Conservation (phyloP, 1,140 invertebrate genomes). For the Amyelois transitella region DNA sequence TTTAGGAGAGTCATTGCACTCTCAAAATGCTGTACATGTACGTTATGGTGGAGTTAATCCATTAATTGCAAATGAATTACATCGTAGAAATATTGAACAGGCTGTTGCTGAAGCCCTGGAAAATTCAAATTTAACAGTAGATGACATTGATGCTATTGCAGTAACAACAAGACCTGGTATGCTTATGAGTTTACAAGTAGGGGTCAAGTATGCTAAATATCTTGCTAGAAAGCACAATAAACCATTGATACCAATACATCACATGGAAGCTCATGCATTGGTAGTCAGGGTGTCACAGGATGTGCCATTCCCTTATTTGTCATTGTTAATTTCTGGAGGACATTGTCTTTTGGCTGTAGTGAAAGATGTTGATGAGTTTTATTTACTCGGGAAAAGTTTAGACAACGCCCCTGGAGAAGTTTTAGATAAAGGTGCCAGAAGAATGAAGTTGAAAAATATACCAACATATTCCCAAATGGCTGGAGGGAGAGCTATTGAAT, state of each 20-base stretch:
- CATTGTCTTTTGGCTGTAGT: slow-evolving; percentile 91
- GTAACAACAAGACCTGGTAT: slow-evolving; percentile 93
- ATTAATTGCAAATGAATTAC: slow-evolving; percentile 86
- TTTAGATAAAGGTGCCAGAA: slow-evolving; percentile 92
- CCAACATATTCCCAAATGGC: slow-evolving; percentile 81
- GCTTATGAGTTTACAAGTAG: slow-evolving; percentile 85
- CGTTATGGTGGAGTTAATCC: slow-evolving; percentile 95
- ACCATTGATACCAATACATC: slow-evolving; percentile 96
- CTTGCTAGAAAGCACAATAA: slow-evolving; percentile 82
- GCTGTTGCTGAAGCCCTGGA: slow-evolving; percentile 83
- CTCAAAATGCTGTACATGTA: slow-evolving; percentile 85
- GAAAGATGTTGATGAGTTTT: slow-evolving; percentile 83
- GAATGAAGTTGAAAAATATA: slow-evolving; percentile 88
- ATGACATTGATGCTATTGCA: slow-evolving; percentile 92
- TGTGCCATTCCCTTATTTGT: slow-evolving; percentile 92
- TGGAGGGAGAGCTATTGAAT: slow-evolving; percentile 91
- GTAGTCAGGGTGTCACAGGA: slow-evolving; percentile 81
- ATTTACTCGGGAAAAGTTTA: slow-evolving; percentile 83
- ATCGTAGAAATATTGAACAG: slow-evolving; percentile 84
- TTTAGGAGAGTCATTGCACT: slow-evolving; percentile 85
- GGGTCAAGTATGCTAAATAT: slow-evolving; percentile 89
- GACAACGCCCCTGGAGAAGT: slow-evolving; percentile 95
- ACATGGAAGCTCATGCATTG: slow-evolving; percentile 99
- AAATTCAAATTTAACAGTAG: slow-evolving; percentile 78
- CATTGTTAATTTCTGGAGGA: slow-evolving; percentile 92